Evolutionary conservation across 2,888 invertebrate genomes (phyloP), one percentile per base, ranked within the genome.

Genomic region (Taphrorychus bicolor): DNA sequence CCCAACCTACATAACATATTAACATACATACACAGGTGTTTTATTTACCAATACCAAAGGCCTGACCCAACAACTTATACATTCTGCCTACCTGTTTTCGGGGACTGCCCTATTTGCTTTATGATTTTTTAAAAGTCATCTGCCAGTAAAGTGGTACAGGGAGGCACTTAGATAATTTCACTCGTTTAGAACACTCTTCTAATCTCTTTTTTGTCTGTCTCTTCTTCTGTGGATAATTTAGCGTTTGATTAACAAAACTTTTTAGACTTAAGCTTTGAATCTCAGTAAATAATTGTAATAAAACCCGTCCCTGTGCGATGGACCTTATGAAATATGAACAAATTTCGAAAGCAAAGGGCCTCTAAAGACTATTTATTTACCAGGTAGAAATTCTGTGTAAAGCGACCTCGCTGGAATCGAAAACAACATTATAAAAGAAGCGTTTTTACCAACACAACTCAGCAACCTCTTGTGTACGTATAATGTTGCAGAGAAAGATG

Each of bases 261-360:
- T n/a, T n/a, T n/a, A n/a, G n/a, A n/a, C n/a, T n/a, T n/a, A n/a
- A n/a, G n/a, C n/a, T n/a, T n/a, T n/a, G n/a, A n/a, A n/a, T n/a
- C n/a, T n/a, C n/a, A n/a, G n/a, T n/a, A n/a, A n/a, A n/a, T n/a
- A n/a, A n/a, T n/a, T n/a, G n/a, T n/a, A n/a, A n/a, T n/a, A n/a
- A 32, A 54, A 16, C 48, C 59, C 65, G 24, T 5, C 41, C 24
- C 65, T 65, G 65, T 16, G n/a, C n/a, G 11, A 11, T 40, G 7
- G 16, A n/a, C 23, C 45, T 54, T 65, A 65, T 65, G 59, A 65
- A 59, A 59, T 65, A 59, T 65, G 40, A 65, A 65, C 59, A 65
- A 61, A 61, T 61, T 61, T 60, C 41, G 9, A 24, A 54, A 52
- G 22, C 14, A 9, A 60, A 60, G 60, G 45, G 54, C 18, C 61